Percentiles rank a stretch among this genome's conserved stretches.
Conservation (phyloP, 2,888 invertebrate genomes). For the Melanophora roralis region DNA sequence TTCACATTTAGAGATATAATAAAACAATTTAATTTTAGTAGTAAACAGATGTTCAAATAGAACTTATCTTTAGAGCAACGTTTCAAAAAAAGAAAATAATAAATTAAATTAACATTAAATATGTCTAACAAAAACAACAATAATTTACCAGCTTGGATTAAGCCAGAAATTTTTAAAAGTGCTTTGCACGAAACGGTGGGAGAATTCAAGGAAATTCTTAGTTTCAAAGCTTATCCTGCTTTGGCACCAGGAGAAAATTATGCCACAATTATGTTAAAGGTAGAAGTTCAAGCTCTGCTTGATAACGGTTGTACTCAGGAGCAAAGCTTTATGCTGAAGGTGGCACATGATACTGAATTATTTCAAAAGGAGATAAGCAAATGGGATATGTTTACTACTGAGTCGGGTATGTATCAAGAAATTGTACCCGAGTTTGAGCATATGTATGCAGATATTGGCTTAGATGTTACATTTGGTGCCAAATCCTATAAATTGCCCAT, state of each 20-base stretch:
- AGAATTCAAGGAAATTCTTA: slow-evolving; percentile 64
- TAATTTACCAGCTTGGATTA: slow-evolving; percentile 64
- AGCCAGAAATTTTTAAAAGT: slow-evolving; percentile 65
- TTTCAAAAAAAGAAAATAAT: no score
- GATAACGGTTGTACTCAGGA: slow-evolving; percentile 21
- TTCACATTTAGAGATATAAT: neutral
- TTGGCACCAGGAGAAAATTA: slow-evolving; percentile 71
- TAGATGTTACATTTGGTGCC: slow-evolving; percentile 67
- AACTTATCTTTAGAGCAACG: neutral
- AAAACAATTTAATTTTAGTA: neutral
- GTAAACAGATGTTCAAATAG: neutral
- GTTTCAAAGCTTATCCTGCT: slow-evolving; percentile 65
- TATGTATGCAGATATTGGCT: slow-evolving; percentile 66
- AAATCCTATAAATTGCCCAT: slow-evolving; percentile 65
- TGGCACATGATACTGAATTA: slow-evolving; percentile 64
- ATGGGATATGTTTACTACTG: slow-evolving; percentile 71
- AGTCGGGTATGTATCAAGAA: slow-evolving; percentile 69
- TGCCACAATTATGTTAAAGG: slow-evolving; percentile 69
- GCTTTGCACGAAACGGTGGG: slow-evolving; percentile 61
- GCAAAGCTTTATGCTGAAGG: slow-evolving; percentile 71
- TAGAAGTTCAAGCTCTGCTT: slow-evolving; percentile 65
- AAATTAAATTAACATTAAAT: neutral
- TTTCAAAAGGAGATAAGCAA: slow-evolving; percentile 56
- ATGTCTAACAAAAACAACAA: neutral
- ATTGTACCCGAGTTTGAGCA: slow-evolving; percentile 71